A percentile compares a stretch with the other conserved stretches of the same genome.
These are phyloP conservation scores for Pseudanteris insignis DNA, from an alignment of 2,888 invertebrate species.

Conservation along the genomic window DNA sequence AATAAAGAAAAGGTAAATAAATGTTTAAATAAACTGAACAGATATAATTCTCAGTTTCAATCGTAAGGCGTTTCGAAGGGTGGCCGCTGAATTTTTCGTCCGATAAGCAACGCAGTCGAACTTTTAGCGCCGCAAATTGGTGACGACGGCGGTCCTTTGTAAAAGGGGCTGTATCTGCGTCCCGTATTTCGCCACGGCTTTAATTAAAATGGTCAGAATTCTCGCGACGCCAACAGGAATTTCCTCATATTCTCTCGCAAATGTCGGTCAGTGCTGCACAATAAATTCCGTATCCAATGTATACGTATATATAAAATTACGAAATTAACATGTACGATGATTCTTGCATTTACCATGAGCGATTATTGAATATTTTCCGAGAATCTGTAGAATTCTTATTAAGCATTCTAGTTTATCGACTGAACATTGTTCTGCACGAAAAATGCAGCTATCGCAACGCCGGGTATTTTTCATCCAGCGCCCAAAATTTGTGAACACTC, in stretches of 20 bases:
- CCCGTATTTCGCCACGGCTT: conserved; percentile 46
- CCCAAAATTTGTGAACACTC: no score
- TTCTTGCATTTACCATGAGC: conserved; percentile 10
- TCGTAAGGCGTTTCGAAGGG: conserved; percentile 35
- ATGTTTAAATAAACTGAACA: no score
- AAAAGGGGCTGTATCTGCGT: conserved; percentile 17
- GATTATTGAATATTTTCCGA: conserved; percentile 7
- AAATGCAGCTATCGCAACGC: background rate
- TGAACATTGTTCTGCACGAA: conserved; percentile 5
- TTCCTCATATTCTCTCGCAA: conserved; percentile 61
- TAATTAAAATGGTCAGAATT: conserved; percentile 64
- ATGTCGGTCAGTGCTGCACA: conserved; percentile 50
- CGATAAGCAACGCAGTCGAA: conserved; percentile 45
- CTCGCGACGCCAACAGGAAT: conserved; percentile 56
- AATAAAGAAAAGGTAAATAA: conserved; percentile 2
- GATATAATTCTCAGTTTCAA: conserved; percentile 40
- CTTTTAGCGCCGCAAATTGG: conserved; percentile 41
- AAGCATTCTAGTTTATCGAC: conserved; percentile 16
- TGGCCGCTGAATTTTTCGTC: conserved; percentile 48
- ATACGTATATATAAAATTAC: conserved; percentile 14
- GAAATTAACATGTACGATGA: conserved; percentile 26
- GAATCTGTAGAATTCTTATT: background rate
- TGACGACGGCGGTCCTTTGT: conserved; percentile 31
- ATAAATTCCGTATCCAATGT: conserved; percentile 45
- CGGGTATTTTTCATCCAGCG: conserved; percentile 12